Percentiles rank a stretch among this genome's conserved stretches.
These are phyloP conservation scores for Larimichthys polyactis DNA, from an alignment of 2,113 vertebrate genomes.

Conservation along the genomic window DNA sequence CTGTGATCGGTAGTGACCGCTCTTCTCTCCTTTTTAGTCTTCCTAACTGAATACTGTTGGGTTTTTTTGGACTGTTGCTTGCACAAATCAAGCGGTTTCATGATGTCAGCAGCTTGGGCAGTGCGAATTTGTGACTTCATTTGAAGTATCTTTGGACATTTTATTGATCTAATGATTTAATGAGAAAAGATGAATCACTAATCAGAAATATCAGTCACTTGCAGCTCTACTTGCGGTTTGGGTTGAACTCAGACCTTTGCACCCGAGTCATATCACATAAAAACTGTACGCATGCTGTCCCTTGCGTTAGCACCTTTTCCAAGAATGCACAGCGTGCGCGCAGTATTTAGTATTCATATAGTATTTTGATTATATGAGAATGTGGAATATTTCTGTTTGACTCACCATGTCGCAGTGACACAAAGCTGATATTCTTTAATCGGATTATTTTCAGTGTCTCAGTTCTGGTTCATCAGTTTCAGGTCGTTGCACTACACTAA, in stretches of 20 bases:
- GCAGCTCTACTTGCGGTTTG: no score
- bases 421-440: not conserved
- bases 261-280: not conserved
- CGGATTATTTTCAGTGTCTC: not conserved
- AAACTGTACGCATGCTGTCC: not conserved
- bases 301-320: not conserved
- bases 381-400: not conserved
- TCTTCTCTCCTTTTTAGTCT: not conserved
- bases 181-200: not conserved
- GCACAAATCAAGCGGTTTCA: not conserved
- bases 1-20: not conserved
- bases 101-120: not conserved
- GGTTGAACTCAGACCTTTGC: not conserved
- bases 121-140: not conserved
- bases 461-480: slow-evolving; percentile 1
- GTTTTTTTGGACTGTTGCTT: not conserved
- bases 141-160: not conserved
- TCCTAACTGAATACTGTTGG: not conserved
- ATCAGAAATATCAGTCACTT: not conserved
- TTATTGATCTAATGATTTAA: not conserved
- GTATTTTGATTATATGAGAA: not conserved
- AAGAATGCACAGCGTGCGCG: not conserved
- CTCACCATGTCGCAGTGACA: not conserved
- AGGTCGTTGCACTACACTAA: no score
- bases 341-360: not conserved